Evolutionary conservation across 2,888 invertebrate species (phyloP).

Genomic region (Cinara cedri): DNA sequence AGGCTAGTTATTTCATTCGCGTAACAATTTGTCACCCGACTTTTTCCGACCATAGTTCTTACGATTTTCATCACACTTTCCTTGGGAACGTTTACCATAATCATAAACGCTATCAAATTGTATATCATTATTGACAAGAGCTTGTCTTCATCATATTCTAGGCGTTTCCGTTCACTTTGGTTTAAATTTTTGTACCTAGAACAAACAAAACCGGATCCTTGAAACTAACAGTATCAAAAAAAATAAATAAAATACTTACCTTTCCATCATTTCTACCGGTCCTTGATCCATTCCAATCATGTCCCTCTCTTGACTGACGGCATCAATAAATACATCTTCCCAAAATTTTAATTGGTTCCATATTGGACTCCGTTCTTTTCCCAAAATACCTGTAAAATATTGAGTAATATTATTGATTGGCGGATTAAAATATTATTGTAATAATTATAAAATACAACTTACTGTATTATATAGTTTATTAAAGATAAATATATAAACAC

Average conservation of each 20-base stretch:
- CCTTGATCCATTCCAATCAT: conserved; percentile 99
- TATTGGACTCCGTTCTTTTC: conserved; percentile 82
- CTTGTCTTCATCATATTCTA: conserved; percentile 98
- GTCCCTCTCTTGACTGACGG: conserved; percentile 95
- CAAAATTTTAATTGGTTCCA: conserved; percentile 99
- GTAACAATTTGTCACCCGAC: conserved; percentile 96
- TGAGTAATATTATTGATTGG: background rate
- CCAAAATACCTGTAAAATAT: conserved; percentile 64
- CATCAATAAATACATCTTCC: conserved; percentile 98
- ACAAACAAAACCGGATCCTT: background rate
- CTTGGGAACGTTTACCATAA: conserved; percentile 87
- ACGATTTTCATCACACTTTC: conserved; percentile 83
- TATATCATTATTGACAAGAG: conserved; percentile 93
- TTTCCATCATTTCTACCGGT: conserved; percentile 98
- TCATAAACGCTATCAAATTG: conserved; percentile 93
- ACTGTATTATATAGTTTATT: background rate
- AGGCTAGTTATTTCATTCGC: conserved; percentile 97
- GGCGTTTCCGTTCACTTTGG: conserved; percentile 88
- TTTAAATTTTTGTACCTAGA: conserved; percentile 84
- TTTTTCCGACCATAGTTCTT: conserved; percentile 93
- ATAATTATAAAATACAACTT: too few species aligned
- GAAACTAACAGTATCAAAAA: too few species aligned
- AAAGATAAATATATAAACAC: too few species aligned
- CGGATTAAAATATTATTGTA: background rate
- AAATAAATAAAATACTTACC: conserved; percentile 64